A percentile compares a stretch with the other conserved stretches of the same genome.
These are phyloP conservation scores for Tetheella fluctuosa DNA, from an alignment of 2,888 invertebrate genomes.

Conservation along the genomic window DNA sequence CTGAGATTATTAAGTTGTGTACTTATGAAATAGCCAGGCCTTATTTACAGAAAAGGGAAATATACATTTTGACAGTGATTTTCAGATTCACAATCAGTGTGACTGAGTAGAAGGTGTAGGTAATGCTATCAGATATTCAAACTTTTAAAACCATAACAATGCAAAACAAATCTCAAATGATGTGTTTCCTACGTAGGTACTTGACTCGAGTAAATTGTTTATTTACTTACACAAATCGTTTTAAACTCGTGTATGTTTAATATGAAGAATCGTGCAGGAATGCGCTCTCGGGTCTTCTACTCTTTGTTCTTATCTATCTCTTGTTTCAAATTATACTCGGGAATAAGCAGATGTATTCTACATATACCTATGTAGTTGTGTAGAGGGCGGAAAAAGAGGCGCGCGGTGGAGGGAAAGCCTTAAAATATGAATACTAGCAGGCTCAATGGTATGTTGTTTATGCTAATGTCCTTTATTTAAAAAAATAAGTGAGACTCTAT, in stretches of 20 bases:
- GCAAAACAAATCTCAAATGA: not conserved
- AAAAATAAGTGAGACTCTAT: no score
- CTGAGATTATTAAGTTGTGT: not conserved
- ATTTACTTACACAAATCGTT: constrained; percentile 1
- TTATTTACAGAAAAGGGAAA: not conserved
- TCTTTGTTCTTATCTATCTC: not conserved
- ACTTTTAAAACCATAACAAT: no score
- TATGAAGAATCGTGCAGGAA: constrained; percentile 10
- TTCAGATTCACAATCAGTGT: not conserved
- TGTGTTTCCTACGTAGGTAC: no score
- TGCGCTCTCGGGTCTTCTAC: not conserved
- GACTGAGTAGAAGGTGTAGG: no score
- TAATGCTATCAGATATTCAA: not conserved
- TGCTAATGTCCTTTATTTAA: no score
- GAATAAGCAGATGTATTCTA: not conserved
- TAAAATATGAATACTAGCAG: no score
- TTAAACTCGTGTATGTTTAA: not conserved
- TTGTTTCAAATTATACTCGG: constrained; percentile 14
- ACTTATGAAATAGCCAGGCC: not conserved
- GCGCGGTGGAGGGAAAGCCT: no score
- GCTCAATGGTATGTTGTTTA: no score
- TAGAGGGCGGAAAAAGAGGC: no score
- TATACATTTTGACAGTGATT: not conserved
- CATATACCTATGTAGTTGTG: no score
- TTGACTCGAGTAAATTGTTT: not conserved